A percentile compares a stretch with the other conserved stretches of the same genome.
Conservation (phyloP, 1,140 invertebrate genomes). For the Papilio glaucus region DNA sequence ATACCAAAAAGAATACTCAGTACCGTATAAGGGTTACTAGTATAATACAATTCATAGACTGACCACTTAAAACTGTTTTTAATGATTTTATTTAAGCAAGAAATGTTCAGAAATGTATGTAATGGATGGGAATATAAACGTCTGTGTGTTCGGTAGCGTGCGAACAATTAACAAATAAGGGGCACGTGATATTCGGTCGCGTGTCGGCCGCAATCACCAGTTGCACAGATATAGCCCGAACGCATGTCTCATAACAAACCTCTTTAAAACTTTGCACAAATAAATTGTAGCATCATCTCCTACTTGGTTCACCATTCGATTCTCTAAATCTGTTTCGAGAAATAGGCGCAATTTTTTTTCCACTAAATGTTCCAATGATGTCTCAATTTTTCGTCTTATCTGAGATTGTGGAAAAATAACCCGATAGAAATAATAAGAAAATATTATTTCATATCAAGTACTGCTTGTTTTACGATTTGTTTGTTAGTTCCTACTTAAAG, state of each 20-base stretch:
- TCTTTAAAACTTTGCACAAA: neutral
- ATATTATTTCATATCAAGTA: too few species aligned
- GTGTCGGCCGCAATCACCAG: constrained; percentile 8
- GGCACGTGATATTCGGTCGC: constrained; percentile 11
- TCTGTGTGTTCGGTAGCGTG: neutral
- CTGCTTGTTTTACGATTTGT: too few species aligned
- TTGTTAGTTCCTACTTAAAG: too few species aligned
- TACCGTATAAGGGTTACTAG: neutral
- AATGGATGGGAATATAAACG: neutral
- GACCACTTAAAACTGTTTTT: neutral
- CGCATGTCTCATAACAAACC: constrained; percentile 7
- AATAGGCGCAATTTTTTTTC: too few species aligned
- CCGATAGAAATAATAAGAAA: too few species aligned
- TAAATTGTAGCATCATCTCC: neutral
- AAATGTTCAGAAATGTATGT: neutral
- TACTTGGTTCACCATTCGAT: too few species aligned
- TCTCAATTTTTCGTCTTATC: too few species aligned
- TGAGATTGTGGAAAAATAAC: too few species aligned
- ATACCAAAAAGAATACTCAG: too few species aligned
- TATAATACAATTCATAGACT: neutral
- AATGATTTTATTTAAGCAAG: neutral
- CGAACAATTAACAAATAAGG: constrained; percentile 9
- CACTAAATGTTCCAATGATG: too few species aligned
- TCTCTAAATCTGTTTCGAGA: too few species aligned
- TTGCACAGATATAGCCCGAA: neutral